phyloP scores from a whole-genome alignment of 2,797 vertebrate genomes.

The Eutrigla gurnardus region DNA sequence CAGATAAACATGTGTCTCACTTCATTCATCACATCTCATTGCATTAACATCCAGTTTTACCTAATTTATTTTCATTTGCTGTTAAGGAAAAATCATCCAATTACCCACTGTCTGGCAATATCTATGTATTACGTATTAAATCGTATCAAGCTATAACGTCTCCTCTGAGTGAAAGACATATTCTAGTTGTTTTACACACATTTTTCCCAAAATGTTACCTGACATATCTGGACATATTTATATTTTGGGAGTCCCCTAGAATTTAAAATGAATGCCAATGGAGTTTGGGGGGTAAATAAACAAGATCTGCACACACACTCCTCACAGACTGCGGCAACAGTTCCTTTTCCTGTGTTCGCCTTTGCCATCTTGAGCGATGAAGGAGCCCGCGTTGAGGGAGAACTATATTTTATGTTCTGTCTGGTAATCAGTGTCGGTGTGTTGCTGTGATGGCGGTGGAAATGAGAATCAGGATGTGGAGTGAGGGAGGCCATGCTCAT shows the following conservation, averaged over 20 bases:
- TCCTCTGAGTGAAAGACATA: background rate
- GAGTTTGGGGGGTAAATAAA: constrained; percentile 10
- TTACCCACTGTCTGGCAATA: too few species aligned
- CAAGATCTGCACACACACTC: background rate
- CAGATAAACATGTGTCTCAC: background rate
- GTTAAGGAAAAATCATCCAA: background rate
- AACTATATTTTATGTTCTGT: constrained; percentile 55
- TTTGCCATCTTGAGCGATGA: constrained; percentile 19
- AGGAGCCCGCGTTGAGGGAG: constrained; percentile 15
- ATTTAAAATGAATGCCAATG: background rate
- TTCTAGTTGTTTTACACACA: background rate
- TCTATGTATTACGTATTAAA: background rate
- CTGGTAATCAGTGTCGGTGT: constrained; percentile 50
- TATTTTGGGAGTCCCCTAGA: background rate
- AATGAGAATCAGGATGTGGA: constrained; percentile 45
- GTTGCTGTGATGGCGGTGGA: constrained; percentile 33
- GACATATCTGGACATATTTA: background rate
- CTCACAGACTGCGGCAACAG: background rate
- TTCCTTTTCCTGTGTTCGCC: constrained; percentile 10
- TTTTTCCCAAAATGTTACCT: background rate
- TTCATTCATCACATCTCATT: background rate
- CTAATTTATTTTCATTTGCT: background rate
- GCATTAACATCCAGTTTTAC: background rate
- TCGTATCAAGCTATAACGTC: background rate
- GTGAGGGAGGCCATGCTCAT: constrained; percentile 17